Evolutionary conservation across 2,113 vertebrate genomes (phyloP), one percentile per base, ranked within the genome.

Genomic region (Scartelaos histophorus): DNA sequence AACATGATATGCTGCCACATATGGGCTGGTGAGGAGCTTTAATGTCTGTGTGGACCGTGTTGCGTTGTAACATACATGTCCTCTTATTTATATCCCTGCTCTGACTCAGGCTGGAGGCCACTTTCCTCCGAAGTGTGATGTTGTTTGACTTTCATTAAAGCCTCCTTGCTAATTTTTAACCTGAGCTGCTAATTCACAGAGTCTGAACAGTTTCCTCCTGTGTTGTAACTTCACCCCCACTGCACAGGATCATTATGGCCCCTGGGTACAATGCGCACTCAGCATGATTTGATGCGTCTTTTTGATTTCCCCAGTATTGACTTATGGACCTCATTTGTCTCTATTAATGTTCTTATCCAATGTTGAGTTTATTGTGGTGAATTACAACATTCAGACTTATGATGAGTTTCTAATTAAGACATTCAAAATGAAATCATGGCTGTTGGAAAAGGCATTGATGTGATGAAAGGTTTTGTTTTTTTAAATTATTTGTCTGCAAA

Each of bases 151-250:
- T 87, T 79, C 71, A 86, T 88, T 88, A 81, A 74, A 84, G 75
- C 69, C 49, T 60, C 66, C 47, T 66, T 91, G 88, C 73, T 82
- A 85, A 83, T 87, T 81, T 76, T 82, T 78, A 87, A 82, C 83
- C 67, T 57, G 57, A 67, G 73, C 65, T 71, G 67, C 62, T 74
- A 78, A 69, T 46, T 78, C 58, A 81, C 66, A 80, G 57, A 25
- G 34, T 10, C 43, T 7, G 34, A 64, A 35, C 7, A 35, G 24
- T 58, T 58, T 24, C 54, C 22, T 57, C 56, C 22, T 25, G 15
- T 17, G 24, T 9, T 58, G 25, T 34, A 61, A 16, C 25, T 38
- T 66, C 45, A 2, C 12, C n/a, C 43, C 38, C 62, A 19, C 35
- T 45, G 56, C 60, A 64, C 29, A 64, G 19, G 16, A 35, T 21